These are phyloP conservation scores for Ambastaia sidthimunki DNA, from an alignment of 2,797 vertebrate genomes.

Conservation along the genomic window DNA sequence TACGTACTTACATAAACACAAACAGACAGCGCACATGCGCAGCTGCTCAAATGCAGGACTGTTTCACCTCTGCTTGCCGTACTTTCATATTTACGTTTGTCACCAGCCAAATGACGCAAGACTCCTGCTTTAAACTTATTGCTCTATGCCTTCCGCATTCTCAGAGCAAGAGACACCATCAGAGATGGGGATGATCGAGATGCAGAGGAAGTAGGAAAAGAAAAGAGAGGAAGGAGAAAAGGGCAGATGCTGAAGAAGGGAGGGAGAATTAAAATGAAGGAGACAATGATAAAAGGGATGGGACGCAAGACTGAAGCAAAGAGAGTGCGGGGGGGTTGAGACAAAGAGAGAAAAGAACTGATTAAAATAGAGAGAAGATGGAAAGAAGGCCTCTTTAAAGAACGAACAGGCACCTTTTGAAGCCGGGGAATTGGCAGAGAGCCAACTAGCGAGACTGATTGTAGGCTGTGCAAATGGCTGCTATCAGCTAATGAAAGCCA, in stretches of 20 bases:
- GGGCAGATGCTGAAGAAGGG: slow-evolving; percentile 17
- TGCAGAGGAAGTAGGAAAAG: slow-evolving; percentile 35
- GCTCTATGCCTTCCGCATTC: slow-evolving; percentile 6
- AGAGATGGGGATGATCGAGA: slow-evolving; percentile 6
- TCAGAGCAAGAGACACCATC: slow-evolving; percentile 9
- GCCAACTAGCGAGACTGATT: slow-evolving; percentile 79
- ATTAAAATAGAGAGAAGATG: slow-evolving; percentile 31
- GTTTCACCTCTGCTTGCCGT: slow-evolving; percentile 22
- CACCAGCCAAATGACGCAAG: slow-evolving; percentile 44
- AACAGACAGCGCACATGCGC: slow-evolving; percentile 36
- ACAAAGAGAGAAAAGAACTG: slow-evolving; percentile 18
- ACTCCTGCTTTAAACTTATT: slow-evolving; percentile 26
- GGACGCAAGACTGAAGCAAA: slow-evolving; percentile 34
- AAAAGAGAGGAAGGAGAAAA: background rate
- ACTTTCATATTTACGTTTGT: slow-evolving; percentile 31
- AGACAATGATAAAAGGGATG: slow-evolving; percentile 38
- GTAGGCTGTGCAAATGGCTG: slow-evolving; percentile 75
- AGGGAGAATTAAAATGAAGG: slow-evolving; percentile 32
- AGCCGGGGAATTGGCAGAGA: slow-evolving; percentile 68
- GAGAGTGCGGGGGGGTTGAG: slow-evolving; percentile 8
- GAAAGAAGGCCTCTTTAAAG: background rate
- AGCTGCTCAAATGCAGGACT: slow-evolving; percentile 18
- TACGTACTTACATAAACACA: slow-evolving; percentile 26
- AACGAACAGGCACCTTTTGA: slow-evolving; percentile 54
- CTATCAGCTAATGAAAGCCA: slow-evolving; percentile 71